Percentiles rank a stretch among this genome's conserved stretches.
Conservation (phyloP, 1,140 invertebrate genomes). For the Drosophila santomea region DNA sequence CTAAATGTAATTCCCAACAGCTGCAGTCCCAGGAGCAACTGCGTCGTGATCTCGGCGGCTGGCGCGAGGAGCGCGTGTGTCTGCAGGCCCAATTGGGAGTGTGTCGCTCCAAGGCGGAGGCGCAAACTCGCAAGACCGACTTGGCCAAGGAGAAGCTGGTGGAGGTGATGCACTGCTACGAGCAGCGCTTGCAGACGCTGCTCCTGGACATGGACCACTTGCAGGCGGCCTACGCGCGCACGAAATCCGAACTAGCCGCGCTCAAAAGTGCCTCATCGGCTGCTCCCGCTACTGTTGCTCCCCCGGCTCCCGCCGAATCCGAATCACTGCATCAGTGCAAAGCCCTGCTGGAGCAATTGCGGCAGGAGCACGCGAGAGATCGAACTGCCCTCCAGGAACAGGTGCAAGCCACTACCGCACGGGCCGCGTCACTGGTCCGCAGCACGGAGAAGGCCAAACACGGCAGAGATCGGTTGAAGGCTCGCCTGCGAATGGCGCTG, state of each 20-base stretch:
- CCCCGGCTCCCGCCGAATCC: conserved; percentile 86
- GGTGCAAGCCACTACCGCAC: conserved; percentile 35
- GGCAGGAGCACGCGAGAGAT: conserved; percentile 87
- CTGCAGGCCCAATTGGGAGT: conserved; percentile 78
- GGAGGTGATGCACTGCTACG: conserved; percentile 87
- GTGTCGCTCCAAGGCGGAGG: conserved; percentile 75
- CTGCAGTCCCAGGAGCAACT: conserved; percentile 86
- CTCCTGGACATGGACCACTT: conserved; percentile 87
- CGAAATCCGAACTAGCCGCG: conserved; percentile 86
- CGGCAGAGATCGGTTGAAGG: conserved; percentile 72
- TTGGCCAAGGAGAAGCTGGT: conserved; percentile 87
- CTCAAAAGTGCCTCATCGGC: conserved; percentile 83
- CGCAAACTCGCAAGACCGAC: conserved; percentile 84
- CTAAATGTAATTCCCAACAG: conserved; percentile 62
- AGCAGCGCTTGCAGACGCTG: conserved; percentile 87
- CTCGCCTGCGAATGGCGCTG: conserved; percentile 72
- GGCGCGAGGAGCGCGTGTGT: conserved; percentile 80
- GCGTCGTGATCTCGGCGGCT: conserved; percentile 85
- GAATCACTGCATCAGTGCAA: conserved; percentile 88
- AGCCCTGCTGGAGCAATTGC: conserved; percentile 87
- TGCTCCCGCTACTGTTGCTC: conserved; percentile 84
- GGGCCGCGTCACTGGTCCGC: conserved; percentile 40
- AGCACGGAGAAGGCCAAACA: conserved; percentile 71
- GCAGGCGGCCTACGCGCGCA: conserved; percentile 86
- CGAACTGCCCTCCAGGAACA: conserved; percentile 60